Conservation (phyloP, 1,140 invertebrate genomes). For the Hestina assimilis region DNA sequence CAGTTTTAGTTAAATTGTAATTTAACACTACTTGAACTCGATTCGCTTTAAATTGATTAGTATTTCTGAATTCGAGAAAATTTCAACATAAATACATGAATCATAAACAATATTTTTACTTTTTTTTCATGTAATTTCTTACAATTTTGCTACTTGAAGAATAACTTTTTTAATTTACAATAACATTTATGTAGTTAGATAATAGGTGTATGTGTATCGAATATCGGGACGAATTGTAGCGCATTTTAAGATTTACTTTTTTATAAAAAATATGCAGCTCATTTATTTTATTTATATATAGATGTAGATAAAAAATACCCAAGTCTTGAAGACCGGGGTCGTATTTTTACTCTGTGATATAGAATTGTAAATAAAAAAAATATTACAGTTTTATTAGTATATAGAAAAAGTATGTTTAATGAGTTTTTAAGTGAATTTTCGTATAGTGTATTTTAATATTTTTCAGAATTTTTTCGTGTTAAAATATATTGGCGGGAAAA, state of each 20-base stretch:
- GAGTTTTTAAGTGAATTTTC: background rate
- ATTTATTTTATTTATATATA: constrained; percentile 20
- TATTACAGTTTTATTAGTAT: constrained; percentile 21
- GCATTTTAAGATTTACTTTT: background rate
- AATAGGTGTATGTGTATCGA: too few species aligned
- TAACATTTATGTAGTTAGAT: too few species aligned
- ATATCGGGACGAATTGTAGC: background rate
- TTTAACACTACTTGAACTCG: too few species aligned
- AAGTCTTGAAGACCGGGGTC: constrained; percentile 52
- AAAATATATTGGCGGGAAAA: background rate
- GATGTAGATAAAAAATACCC: constrained; percentile 29
- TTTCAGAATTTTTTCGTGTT: background rate
- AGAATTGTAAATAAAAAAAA: constrained; percentile 49
- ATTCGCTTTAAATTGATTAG: too few species aligned
- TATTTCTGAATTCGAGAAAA: too few species aligned
- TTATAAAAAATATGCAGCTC: constrained; percentile 1
- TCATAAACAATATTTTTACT: too few species aligned
- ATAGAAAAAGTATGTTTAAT: constrained; percentile 2
- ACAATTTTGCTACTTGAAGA: too few species aligned
- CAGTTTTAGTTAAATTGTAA: too few species aligned
- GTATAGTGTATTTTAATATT: background rate
- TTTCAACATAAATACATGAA: too few species aligned
- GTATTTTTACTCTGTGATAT: constrained; percentile 76
- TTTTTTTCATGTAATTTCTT: too few species aligned
- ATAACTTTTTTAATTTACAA: too few species aligned